Percentiles rank a stretch among this genome's conserved stretches.
These are phyloP conservation scores for Eugnorisma glareosa DNA, from an alignment of 2,888 invertebrate species.

Conservation along the genomic window DNA sequence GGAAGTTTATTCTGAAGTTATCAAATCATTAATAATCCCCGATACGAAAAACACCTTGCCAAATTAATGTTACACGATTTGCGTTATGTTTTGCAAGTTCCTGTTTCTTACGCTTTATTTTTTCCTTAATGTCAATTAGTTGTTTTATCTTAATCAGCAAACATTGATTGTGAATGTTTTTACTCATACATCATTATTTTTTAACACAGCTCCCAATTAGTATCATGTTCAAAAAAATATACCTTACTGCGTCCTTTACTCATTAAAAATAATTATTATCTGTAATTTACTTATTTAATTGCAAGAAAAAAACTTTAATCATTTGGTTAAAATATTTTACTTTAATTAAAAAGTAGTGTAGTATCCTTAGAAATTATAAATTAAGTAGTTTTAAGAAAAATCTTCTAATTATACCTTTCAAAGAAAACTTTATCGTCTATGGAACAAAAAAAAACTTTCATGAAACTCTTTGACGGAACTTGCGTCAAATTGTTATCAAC, in stretches of 20 bases:
- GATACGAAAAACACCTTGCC: conserved; percentile 25
- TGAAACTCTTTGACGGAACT: conserved; percentile 42
- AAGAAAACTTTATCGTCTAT: neutral
- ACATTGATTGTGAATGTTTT: conserved; percentile 47
- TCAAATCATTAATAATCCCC: conserved; percentile 14
- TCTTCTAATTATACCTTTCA: neutral
- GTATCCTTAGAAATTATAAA: neutral
- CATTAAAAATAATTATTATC: conserved; percentile 49
- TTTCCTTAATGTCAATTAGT: conserved; percentile 49
- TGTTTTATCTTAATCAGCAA: conserved; percentile 45
- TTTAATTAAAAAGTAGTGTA: neutral
- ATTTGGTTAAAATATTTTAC: neutral
- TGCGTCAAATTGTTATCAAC: conserved; percentile 59
- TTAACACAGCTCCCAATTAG: conserved; percentile 51
- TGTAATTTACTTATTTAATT: conserved; percentile 18
- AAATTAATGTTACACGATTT: conserved; percentile 23
- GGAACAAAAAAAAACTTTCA: neutral
- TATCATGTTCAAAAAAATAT: conserved; percentile 40
- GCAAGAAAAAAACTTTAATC: conserved; percentile 3
- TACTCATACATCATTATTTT: conserved; percentile 48
- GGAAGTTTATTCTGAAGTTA: conserved; percentile 8
- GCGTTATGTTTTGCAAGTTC: conserved; percentile 31
- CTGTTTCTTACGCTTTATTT: conserved; percentile 29
- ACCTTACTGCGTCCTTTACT: conserved; percentile 23
- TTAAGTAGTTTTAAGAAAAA: neutral